These are phyloP conservation scores for Galeopsomyia nigrocyanea DNA, from an alignment of 2,888 invertebrate species.

Conservation along the genomic window DNA sequence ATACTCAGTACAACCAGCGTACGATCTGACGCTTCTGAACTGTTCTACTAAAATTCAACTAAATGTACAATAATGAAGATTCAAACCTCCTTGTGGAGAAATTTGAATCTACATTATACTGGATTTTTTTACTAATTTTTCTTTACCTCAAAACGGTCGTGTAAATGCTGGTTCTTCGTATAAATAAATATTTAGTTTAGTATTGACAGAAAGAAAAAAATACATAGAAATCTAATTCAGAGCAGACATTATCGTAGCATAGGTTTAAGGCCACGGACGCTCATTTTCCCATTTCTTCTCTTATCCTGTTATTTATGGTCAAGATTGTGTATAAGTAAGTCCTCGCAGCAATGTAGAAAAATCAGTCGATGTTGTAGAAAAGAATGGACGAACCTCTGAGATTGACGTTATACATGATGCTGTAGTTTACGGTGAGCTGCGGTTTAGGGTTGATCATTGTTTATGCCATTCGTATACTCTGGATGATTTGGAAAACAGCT, in stretches of 20 bases:
- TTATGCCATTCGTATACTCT: slow-evolving; percentile 85
- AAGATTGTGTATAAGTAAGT: slow-evolving; percentile 16
- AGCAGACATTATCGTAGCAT: slow-evolving; percentile 43
- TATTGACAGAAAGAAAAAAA: slow-evolving; percentile 52
- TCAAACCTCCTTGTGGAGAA: slow-evolving; percentile 36
- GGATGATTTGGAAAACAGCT: slow-evolving; percentile 98
- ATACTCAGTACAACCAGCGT: slow-evolving; percentile 37
- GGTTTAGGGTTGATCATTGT: not conserved
- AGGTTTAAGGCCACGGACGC: slow-evolving; percentile 45
- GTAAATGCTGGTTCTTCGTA: slow-evolving; percentile 62
- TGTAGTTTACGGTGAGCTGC: slow-evolving; percentile 25
- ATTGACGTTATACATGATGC: slow-evolving; percentile 17
- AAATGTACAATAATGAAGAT: slow-evolving; percentile 21
- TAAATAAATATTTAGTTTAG: slow-evolving; percentile 61
- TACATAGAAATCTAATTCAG: slow-evolving; percentile 50
- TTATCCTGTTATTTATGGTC: slow-evolving; percentile 33
- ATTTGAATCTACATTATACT: slow-evolving; percentile 48
- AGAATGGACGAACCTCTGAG: slow-evolving; percentile 32
- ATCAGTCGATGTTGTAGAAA: slow-evolving; percentile 51
- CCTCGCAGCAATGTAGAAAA: slow-evolving; percentile 39
- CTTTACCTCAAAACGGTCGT: slow-evolving; percentile 56
- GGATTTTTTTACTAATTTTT: slow-evolving; percentile 29
- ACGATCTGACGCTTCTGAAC: slow-evolving; percentile 35
- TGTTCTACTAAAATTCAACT: slow-evolving; percentile 23
- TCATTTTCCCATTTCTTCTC: slow-evolving; percentile 35